Base-by-base conservation (phyloP, 2,888 invertebrate species). In the Danaus chrysippus region DNA sequence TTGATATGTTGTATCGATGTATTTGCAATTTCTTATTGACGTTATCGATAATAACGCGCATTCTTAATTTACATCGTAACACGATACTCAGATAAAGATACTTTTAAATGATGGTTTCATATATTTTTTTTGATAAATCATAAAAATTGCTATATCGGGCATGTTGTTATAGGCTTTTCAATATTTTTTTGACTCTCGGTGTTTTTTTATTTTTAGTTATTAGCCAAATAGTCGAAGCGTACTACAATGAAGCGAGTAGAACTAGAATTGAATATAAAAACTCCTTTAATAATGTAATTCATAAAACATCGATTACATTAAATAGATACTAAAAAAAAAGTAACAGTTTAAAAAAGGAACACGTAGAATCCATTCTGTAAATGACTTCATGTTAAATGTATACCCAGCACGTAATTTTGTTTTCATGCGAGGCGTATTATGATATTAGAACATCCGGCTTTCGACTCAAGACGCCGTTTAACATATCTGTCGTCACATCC, bases 31-130 rank as follows among this genome's bases (percentile, higher is more conserved):
- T 58, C 17, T 42, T 12, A 49, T 46, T 58, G 54, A 53, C 54
- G 34, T 34, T 23, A 58, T 60, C 42, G n/a, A 49, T 34, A 34
- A 34, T 49, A 49, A 17, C 9, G 49, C 10, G 15, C 17, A 49
- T 49, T 17, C 9, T 17, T 17, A 13, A 10, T 46, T 15, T 0
- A 46, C 46, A n/a, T 34, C 6, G 23, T 34, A 34, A 34, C 23
- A 34, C 23, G 23, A 34, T 34, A 34, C 6, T 34, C 23, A 34
- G 23, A 34, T 9, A 42, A 42, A 15, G 9, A 49, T 49, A 49
- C 17, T 59, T 63, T 63, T 57, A 54, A 54, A 59, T 15, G 56
- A 57, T 59, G 53, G 59, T 63, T 63, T 34, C 11, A 11, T 63
- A 54, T 59, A 46, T 19, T 34, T n/a, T 34, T 1, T 34, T 34